Conservation (phyloP, 2,888 invertebrate species). For the Frankliniella fusca region DNA sequence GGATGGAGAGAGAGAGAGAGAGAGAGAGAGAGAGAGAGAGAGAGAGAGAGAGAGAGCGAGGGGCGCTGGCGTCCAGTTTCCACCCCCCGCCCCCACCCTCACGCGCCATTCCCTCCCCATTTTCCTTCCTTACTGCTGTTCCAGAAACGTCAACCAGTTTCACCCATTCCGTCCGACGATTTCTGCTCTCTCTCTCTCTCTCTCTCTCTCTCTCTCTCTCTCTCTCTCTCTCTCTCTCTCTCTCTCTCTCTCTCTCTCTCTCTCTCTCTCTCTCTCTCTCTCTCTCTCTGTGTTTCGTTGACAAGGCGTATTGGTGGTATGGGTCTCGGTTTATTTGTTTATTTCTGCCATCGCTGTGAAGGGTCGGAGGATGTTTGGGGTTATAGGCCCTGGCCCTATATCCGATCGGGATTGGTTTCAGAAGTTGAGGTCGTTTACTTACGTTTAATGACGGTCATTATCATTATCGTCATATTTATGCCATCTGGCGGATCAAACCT, state of each 20-base stretch:
- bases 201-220: background rate
- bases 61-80: background rate
- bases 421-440: too few species aligned
- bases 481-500: too few species aligned
- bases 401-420: too few species aligned
- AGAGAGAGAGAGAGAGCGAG: background rate
- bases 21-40: background rate
- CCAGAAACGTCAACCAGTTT: slow-evolving; percentile 5
- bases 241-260: background rate
- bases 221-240: background rate
- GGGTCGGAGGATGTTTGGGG: too few species aligned
- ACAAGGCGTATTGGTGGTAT: background rate
- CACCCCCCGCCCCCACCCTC: background rate
- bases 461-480: too few species aligned
- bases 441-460: too few species aligned
- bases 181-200: too few species aligned
- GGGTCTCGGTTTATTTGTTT: too few species aligned
- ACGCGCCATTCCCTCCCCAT: background rate
- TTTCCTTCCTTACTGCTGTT: background rate
- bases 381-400: too few species aligned
- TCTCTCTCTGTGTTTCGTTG: background rate
- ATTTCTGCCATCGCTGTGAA: too few species aligned
- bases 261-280: background rate
- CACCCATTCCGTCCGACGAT: background rate
- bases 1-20: background rate